A percentile compares a stretch with the other conserved stretches of the same genome.
phyloP scores from a whole-genome alignment of 2,888 invertebrate species.

The Odontocolon sp. region DNA sequence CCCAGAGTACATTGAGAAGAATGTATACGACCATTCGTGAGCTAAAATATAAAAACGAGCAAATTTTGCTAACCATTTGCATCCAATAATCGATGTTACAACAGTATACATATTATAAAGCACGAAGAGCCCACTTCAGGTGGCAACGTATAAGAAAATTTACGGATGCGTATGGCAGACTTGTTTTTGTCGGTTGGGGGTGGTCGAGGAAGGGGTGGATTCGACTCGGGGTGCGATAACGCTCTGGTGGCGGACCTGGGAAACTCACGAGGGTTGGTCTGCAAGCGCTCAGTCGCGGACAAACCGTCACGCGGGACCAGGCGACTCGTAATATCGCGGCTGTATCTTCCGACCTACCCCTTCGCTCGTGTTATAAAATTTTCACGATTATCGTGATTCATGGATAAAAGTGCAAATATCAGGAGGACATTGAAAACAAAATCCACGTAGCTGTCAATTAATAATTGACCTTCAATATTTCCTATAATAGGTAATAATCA shows the following conservation, averaged over 20 bases:
- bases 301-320: constrained; percentile 73
- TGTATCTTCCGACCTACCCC: constrained; percentile 5
- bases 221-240: constrained; percentile 67
- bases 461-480: constrained; percentile 19
- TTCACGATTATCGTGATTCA: constrained; percentile 28
- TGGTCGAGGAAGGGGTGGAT: constrained; percentile 58
- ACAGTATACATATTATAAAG: background rate
- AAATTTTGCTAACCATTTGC: too few species aligned
- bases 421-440: background rate
- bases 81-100: too few species aligned
- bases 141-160: constrained; percentile 40
- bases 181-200: constrained; percentile 39
- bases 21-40: too few species aligned
- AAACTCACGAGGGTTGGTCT: constrained; percentile 75
- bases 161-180: constrained; percentile 48
- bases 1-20: too few species aligned
- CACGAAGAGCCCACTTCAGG: constrained; percentile 25
- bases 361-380: constrained; percentile 12
- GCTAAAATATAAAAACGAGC: too few species aligned
- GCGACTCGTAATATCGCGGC: constrained; percentile 61
- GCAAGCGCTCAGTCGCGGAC: constrained; percentile 76
- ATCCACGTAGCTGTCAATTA: background rate
- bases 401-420: constrained; percentile 43
- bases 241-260: constrained; percentile 71
- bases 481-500: constrained; percentile 47